Conservation (phyloP, 2,113 vertebrate species). For the Mus pahari region DNA sequence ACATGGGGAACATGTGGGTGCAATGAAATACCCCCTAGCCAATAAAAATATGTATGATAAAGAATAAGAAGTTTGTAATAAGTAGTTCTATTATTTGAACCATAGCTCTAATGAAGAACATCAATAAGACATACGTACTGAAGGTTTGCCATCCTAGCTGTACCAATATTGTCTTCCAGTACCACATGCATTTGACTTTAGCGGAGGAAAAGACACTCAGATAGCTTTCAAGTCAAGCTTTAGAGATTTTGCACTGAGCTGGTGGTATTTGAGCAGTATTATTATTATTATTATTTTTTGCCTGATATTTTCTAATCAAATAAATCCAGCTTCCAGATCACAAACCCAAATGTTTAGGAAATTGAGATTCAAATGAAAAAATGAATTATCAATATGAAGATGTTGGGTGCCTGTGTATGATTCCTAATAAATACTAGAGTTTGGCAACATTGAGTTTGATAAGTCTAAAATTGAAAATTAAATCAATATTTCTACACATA, state of each 20-base stretch:
- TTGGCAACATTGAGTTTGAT: background rate
- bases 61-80: background rate
- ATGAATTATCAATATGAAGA: background rate
- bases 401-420: background rate
- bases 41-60: background rate
- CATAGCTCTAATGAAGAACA: background rate
- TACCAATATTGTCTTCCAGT: background rate
- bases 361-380: constrained; percentile 13
- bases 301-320: background rate
- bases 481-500: background rate
- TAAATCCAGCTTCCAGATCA: background rate
- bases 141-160: background rate
- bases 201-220: background rate
- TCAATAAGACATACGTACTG: background rate
- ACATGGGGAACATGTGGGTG: background rate
- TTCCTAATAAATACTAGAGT: background rate
- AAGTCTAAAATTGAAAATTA: constrained; percentile 45
- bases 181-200: background rate
- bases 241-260: background rate
- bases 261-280: background rate
- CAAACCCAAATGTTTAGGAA: constrained; percentile 24
- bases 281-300: too few relatives aligned
- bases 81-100: background rate
- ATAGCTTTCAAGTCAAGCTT: background rate
- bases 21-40: background rate